Evolutionary conservation across 1,140 invertebrate species (phyloP), one percentile per base, ranked within the genome.

Genomic region (Drosophila melanica): DNA sequence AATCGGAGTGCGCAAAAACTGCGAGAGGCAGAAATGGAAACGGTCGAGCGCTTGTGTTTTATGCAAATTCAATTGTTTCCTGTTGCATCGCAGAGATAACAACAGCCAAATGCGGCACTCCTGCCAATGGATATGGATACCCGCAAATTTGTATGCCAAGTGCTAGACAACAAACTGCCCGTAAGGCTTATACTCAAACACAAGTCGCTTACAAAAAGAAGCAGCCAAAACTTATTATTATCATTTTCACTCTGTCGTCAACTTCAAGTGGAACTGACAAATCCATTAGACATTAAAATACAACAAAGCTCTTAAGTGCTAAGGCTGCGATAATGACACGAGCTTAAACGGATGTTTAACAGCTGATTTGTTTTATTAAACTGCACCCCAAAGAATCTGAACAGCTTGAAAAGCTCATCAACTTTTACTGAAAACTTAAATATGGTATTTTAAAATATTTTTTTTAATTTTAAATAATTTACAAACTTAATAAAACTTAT

Each of bases 61-160:
- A 86, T 86, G 81, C 81, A 86, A 86, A 86, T 86, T 86, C 81
- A 86, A 86, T 86, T 86, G 81, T 86, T 86, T 86, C 81, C 81
- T 86, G 78, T 86, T 84, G 80, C 80, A 79, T 84, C 75, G 79
- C 18, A 18, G 3, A 18, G 47, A 20, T n/a, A 27, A 20, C 12
- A 51, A 8, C 59, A 73, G 60, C 30, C 39, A 63, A 63, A 69
- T 69, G 66, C 48, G 58, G 45, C 63, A 69, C 63, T 63, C 57
- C 54, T 20, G 35, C 66, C 63, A 64, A 63, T 54, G 67, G 58
- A 63, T 69, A 47, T 48, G 42, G 60, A 64, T 55, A 37, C 20
- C 23, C 23, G 20, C 27, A 50, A 16, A 45, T 45, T 16, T 62
- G 44, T 33, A 53, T 68, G 48, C 27, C 62, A 58, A 71, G 62